A percentile compares a stretch with the other conserved stretches of the same genome.
These are phyloP conservation scores for Cremastinae sp. DNA, from an alignment of 2,888 invertebrate species.

Conservation along the genomic window DNA sequence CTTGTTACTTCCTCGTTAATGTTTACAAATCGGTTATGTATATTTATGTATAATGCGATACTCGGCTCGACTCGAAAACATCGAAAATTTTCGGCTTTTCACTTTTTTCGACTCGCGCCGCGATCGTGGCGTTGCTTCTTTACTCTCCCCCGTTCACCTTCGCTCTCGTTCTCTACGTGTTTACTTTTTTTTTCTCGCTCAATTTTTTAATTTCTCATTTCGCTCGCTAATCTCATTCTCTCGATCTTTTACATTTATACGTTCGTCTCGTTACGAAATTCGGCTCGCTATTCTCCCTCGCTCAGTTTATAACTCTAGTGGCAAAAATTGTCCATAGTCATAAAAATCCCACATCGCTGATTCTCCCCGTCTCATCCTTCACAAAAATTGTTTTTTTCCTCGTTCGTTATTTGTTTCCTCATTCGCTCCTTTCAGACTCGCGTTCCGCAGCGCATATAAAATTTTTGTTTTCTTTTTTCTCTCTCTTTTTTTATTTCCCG, in stretches of 20 bases:
- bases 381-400: not conserved
- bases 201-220: conserved; percentile 6
- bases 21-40: conserved; percentile 64
- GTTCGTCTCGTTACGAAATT: conserved; percentile 43
- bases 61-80: conserved; percentile 57
- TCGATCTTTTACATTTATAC: conserved; percentile 36
- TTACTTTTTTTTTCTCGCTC: not conserved
- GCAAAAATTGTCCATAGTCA: conserved; percentile 40
- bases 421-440: conserved; percentile 29
- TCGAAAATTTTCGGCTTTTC: conserved; percentile 54
- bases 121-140: conserved; percentile 50
- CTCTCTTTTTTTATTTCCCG: not conserved
- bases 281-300: not conserved
- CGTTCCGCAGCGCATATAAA: conserved; percentile 56
- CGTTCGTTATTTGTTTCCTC: not conserved
- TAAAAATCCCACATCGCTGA: conserved; percentile 44
- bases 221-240: conserved; percentile 31
- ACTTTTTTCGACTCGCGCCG: conserved; percentile 58
- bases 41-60: conserved; percentile 60
- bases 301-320: conserved; percentile 30
- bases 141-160: not conserved
- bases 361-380: conserved; percentile 43
- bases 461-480: conserved; percentile 25
- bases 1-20: conserved; percentile 59
- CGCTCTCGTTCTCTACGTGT: not conserved